Evolutionary conservation across 2,888 invertebrate species (phyloP), one percentile per base, ranked within the genome.

Genomic region (Athalia circularis): DNA sequence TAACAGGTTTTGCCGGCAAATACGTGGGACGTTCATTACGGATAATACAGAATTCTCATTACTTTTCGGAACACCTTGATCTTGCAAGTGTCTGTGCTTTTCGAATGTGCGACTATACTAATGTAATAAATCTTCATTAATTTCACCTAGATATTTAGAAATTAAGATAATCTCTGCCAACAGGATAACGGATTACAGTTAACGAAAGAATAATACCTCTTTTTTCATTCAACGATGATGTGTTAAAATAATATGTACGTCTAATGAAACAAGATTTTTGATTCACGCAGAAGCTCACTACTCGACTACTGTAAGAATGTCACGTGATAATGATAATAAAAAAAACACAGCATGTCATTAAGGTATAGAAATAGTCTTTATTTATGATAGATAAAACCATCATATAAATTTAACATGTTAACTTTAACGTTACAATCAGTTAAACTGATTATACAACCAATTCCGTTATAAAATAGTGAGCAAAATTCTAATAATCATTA

Each of bases 281-380:
- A 9, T 57, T 59, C 8, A 47, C 29, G 54, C 57, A 59, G 47
- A 13, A 6, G n/a, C 13, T 45, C 54, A 45, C 29, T 7, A 54
- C 29, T n/a, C 43, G 47, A 57, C 13, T 47, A 72, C 59, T 45
- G 59, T 59, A 80, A 76, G 74, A 78, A 80, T 80, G 79, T 57
- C 4, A 72, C n/a, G 65, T 65, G 70, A 83, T 80, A 79, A 80
- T 81, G 81, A 81, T 82, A 82, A 80, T 80, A 80, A 84, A 80
- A 13, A 80, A 47, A 59, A 59, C 79, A 77, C 79, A 79, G 79
- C 82, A 79, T 62, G 59, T 80, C 77, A 79, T 67, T 83, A 80
- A 83, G 77, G 77, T 77, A 77, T 70, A 77, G 61, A 77, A 77
- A 77, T 77, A 77, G 79, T 65, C 48, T 79, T 77, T 68, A 72